phyloP scores from a whole-genome alignment of 1,140 invertebrate species.

The Zophobas atratus region DNA sequence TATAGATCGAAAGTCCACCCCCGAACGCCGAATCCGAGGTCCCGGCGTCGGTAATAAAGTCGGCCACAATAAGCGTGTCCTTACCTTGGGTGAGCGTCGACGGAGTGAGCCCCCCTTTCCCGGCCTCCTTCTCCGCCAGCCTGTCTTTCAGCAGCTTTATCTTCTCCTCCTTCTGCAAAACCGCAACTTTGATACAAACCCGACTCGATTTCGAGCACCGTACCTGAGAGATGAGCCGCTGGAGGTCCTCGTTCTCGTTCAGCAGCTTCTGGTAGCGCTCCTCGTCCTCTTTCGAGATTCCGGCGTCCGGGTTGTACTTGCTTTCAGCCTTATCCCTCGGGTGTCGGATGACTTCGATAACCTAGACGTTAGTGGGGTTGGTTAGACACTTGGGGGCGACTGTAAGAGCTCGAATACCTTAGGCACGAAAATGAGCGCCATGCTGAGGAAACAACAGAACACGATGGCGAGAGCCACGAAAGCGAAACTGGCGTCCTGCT shows the following conservation, averaged over 20 bases:
- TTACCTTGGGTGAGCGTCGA: conserved; percentile 72
- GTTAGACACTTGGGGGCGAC: background rate
- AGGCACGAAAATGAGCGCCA: conserved; percentile 97
- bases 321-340: conserved; percentile 88
- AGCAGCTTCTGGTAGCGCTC: conserved; percentile 95
- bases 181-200: background rate
- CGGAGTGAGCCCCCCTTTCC: conserved; percentile 57
- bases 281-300: conserved; percentile 95
- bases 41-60: conserved; percentile 82
- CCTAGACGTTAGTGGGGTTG: conserved; percentile 69
- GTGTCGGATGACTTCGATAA: conserved; percentile 88
- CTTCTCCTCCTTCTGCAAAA: conserved; percentile 88
- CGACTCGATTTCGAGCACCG: conserved; percentile 55
- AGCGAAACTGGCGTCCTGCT: conserved; percentile 97
- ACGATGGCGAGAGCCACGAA: conserved; percentile 96
- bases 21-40: conserved; percentile 83
- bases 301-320: conserved; percentile 88
- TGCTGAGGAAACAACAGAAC: conserved; percentile 97
- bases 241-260: conserved; percentile 95
- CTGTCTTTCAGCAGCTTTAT: conserved; percentile 85
- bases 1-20: conserved; percentile 80
- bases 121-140: conserved; percentile 81
- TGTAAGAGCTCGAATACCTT: conserved; percentile 77
- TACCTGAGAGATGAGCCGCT: conserved; percentile 94
- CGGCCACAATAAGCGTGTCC: conserved; percentile 74